Conservation (phyloP, 64 coral and sea anemone genomes). For the Cladopsammia gracilis region DNA sequence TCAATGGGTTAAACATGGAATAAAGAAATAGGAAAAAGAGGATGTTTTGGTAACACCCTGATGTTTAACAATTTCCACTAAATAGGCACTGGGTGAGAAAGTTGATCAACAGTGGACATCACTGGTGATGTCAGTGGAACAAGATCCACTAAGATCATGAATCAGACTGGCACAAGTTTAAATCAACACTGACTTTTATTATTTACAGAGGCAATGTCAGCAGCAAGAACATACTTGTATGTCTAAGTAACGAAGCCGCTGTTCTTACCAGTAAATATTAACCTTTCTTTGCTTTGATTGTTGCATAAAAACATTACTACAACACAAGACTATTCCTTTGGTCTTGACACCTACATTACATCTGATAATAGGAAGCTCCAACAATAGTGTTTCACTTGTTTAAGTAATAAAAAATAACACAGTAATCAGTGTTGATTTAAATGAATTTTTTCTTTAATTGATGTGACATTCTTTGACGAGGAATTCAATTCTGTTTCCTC, state of each 20-base stretch:
- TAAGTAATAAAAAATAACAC: conserved; percentile 24
- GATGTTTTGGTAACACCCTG: no score
- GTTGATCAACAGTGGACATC: no score
- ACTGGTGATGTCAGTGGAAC: no score
- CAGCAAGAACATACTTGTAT: conserved; percentile 30
- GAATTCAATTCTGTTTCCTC: conserved; percentile 95
- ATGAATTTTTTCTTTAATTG: conserved; percentile 22
- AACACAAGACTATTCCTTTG: conserved; percentile 24
- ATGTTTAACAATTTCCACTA: no score
- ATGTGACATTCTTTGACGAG: conserved; percentile 34
- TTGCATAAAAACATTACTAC: background rate
- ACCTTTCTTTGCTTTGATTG: background rate
- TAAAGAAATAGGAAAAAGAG: no score
- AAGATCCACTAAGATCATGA: no score
- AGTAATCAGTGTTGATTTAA: conserved; percentile 67
- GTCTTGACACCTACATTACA: conserved; percentile 43
- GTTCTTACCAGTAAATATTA: conserved; percentile 47
- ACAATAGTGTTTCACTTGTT: background rate
- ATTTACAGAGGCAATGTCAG: conserved; percentile 62
- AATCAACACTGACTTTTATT: conserved; percentile 66
- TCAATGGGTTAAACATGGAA: no score
- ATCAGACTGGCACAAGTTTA: background rate
- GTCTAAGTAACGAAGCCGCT: conserved; percentile 46
- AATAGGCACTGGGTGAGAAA: no score
- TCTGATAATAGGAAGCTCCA: conserved; percentile 45